phyloP scores from a whole-genome alignment of 2,797 vertebrate genomes.

The Numenius phaeopus region DNA sequence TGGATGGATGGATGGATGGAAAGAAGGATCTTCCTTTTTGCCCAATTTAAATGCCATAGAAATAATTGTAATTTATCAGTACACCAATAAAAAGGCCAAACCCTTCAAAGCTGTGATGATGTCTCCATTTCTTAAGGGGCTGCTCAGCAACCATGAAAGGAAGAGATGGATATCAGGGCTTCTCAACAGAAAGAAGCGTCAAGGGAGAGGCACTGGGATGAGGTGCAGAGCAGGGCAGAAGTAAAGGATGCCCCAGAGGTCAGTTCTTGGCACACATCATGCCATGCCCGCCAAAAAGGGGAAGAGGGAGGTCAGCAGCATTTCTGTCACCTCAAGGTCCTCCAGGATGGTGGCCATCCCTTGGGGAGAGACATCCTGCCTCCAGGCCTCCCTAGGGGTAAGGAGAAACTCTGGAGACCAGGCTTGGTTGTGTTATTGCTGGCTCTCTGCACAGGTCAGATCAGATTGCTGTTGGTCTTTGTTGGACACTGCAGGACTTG shows the following conservation, averaged over 20 bases:
- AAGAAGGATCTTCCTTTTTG: neutral
- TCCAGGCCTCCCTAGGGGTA: neutral
- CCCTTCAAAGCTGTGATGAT: neutral
- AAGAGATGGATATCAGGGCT: neutral
- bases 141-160: neutral
- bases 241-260: neutral
- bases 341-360: neutral
- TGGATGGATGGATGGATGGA: neutral
- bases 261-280: neutral
- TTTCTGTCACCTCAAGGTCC: neutral
- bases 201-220: neutral
- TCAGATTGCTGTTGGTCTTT: no score
- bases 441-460: no score
- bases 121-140: neutral
- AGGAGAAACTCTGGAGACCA: neutral
- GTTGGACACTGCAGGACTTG: neutral
- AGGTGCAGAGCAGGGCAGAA: neutral
- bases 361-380: neutral
- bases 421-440: neutral
- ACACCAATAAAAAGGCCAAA: neutral
- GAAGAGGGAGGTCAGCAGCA: neutral
- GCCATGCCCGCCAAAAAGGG: fast-evolving
- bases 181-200: neutral
- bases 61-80: neutral
- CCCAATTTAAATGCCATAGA: neutral